A percentile compares a stretch with the other conserved stretches of the same genome.
phyloP scores from a whole-genome alignment of 2,797 vertebrate species.

The Leontocebus nigricollis region DNA sequence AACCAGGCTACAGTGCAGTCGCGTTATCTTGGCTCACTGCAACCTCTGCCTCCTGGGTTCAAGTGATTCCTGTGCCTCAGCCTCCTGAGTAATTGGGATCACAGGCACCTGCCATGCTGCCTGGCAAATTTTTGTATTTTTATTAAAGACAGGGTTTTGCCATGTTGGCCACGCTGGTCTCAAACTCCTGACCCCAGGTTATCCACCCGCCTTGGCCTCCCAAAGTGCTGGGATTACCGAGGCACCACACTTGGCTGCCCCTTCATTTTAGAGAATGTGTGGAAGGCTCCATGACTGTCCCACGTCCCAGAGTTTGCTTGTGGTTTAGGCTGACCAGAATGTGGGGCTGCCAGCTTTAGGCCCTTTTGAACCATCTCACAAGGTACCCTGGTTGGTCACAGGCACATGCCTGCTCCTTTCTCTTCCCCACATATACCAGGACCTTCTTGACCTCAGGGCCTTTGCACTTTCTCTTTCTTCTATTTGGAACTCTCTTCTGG shows the following conservation, averaged over 20 bases:
- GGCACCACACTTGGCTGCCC: fast-evolving
- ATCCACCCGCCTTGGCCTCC: background rate
- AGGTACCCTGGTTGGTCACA: background rate
- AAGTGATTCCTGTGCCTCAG: background rate
- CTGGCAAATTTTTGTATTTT: background rate
- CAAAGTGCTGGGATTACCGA: background rate
- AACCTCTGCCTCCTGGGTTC: background rate
- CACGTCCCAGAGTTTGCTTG: fast-evolving
- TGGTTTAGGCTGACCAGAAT: background rate
- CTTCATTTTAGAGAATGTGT: background rate
- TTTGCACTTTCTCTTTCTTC: background rate
- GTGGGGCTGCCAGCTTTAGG: background rate
- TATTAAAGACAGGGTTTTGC: background rate
- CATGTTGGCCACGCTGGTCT: background rate
- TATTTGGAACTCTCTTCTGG: background rate
- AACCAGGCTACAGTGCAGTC: background rate
- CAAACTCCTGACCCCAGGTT: background rate
- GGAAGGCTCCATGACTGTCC: background rate
- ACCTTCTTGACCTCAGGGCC: background rate
- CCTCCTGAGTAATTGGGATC: background rate
- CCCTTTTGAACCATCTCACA: fast-evolving
- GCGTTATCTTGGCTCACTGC: background rate
- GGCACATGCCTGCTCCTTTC: background rate
- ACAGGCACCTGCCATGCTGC: background rate
- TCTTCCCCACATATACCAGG: background rate